Conservation (phyloP, 1,140 invertebrate genomes). For the Bombus terrestris region DNA sequence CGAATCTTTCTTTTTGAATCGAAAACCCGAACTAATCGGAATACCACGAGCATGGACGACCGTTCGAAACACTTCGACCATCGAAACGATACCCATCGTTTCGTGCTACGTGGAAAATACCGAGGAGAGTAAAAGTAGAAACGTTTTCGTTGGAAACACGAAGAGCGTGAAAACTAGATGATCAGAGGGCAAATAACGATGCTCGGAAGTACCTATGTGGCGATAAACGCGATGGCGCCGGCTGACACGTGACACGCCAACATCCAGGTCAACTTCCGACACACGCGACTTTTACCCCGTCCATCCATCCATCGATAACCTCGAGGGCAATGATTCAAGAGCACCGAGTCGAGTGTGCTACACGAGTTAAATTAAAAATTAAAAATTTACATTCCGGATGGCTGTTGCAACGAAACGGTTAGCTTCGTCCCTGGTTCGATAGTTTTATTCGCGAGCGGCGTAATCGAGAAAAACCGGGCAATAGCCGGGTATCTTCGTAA, state of each 20-base stretch:
- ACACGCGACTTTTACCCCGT: constrained; percentile 23
- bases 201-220: neutral
- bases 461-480: neutral
- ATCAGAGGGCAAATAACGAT: constrained; percentile 9
- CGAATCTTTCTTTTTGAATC: neutral
- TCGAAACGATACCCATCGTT: neutral
- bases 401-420: neutral
- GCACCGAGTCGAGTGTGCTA: neutral
- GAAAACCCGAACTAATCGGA: neutral
- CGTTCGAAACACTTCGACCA: neutral
- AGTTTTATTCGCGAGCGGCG: neutral
- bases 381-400: constrained; percentile 20
- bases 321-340: neutral
- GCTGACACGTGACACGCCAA: constrained; percentile 4
- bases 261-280: neutral
- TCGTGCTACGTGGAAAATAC: no score
- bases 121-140: neutral
- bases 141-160: neutral
- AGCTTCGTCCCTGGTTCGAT: neutral
- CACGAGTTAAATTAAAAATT: constrained; percentile 20
- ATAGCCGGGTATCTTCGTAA: neutral
- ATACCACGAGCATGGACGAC: no score
- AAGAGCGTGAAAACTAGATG: neutral
- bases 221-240: neutral
- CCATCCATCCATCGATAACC: constrained; percentile 6